Evolutionary conservation across 2,113 vertebrate genomes (phyloP).

Genomic region (Cromileptes altivelis): DNA sequence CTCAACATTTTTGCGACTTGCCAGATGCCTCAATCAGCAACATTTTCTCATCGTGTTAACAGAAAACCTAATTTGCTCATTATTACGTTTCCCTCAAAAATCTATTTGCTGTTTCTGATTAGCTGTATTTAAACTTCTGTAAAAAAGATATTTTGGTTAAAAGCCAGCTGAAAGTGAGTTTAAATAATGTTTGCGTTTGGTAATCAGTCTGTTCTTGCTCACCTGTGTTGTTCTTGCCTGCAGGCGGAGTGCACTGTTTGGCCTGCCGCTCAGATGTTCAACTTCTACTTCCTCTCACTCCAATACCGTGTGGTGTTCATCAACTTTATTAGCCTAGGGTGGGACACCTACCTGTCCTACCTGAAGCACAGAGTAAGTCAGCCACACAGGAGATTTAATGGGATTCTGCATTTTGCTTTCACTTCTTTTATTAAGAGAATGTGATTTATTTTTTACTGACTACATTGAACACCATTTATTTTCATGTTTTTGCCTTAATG

Average conservation of each 20-base stretch:
- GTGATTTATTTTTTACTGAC: too few species aligned
- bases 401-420: neutral
- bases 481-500: too few species aligned
- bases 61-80: too few species aligned
- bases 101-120: too few species aligned
- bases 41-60: too few species aligned
- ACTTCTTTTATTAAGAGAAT: neutral
- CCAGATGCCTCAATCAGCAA: too few species aligned
- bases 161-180: neutral
- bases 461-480: too few species aligned
- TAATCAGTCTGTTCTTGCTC: conserved; percentile 17
- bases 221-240: neutral
- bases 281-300: conserved; percentile 92
- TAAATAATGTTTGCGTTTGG: neutral
- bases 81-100: too few species aligned
- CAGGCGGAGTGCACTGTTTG: conserved; percentile 94
- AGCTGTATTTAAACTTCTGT: too few species aligned
- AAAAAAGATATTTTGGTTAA: too few species aligned
- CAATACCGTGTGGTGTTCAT: conserved; percentile 91
- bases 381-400: neutral
- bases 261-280: conserved; percentile 91
- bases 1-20: too few species aligned
- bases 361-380: conserved; percentile 91
- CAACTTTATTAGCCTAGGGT: conserved; percentile 91
- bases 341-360: conserved; percentile 96